Percentiles rank a stretch among this genome's conserved stretches.
Conservation (phyloP, 2,888 invertebrate species). For the Lypha dubia region DNA sequence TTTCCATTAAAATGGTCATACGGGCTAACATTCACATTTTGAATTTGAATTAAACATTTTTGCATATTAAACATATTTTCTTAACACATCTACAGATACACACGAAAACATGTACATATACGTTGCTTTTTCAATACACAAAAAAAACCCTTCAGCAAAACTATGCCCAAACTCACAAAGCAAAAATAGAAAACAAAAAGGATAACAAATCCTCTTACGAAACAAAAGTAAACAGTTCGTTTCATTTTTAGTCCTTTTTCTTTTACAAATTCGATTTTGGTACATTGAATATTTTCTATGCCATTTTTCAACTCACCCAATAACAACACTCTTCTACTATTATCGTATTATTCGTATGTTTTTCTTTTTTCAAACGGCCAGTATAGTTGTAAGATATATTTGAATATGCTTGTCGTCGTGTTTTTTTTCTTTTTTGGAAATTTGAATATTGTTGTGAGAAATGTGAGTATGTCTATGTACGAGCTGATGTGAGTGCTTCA, state of each 20-base stretch:
- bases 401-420: conserved; percentile 42
- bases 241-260: not conserved
- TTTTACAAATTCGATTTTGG: conserved; percentile 17
- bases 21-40: conserved; percentile 58
- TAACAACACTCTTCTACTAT: conserved; percentile 16
- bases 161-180: conserved; percentile 6
- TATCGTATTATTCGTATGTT: conserved; percentile 4
- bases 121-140: not conserved
- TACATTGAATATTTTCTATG: conserved; percentile 38
- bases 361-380: conserved; percentile 1
- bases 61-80: conserved; percentile 64
- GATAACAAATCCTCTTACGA: conserved; percentile 66
- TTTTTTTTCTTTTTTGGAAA: conserved; percentile 44
- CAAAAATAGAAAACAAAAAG: not conserved
- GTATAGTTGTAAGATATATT: conserved; percentile 46
- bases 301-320: conserved; percentile 3
- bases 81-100: not conserved
- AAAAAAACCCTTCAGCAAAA: not conserved
- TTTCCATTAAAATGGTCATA: conserved; percentile 60
- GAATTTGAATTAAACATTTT: conserved; percentile 55
- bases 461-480: conserved; percentile 19
- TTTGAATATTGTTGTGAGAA: conserved; percentile 69
- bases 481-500: no score
- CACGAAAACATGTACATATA: no score
- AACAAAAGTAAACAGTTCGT: conserved; percentile 53